These are phyloP conservation scores for Carabus problematicus DNA, from an alignment of 2,888 invertebrate genomes.

Conservation along the genomic window DNA sequence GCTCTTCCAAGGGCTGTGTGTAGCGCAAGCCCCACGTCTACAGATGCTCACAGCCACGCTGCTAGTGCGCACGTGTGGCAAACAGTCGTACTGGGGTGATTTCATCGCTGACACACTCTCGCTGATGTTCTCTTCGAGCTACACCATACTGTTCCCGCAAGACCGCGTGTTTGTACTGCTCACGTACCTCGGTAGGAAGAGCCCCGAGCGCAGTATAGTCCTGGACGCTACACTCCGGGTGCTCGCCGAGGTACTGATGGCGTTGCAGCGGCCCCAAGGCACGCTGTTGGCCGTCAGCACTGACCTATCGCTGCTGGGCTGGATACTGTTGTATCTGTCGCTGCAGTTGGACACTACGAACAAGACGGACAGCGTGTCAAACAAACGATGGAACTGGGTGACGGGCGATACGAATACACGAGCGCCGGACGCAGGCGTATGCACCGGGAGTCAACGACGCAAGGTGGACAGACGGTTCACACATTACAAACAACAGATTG, in stretches of 20 bases:
- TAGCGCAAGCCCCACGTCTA: slow-evolving; percentile 79
- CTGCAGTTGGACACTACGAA: slow-evolving; percentile 68
- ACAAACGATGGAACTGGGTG: slow-evolving; percentile 87
- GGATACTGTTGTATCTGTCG: slow-evolving; percentile 78
- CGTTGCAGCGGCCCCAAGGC: slow-evolving; percentile 60
- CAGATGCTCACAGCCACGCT: slow-evolving; percentile 82
- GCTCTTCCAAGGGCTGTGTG: slow-evolving; percentile 75
- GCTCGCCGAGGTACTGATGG: slow-evolving; percentile 65
- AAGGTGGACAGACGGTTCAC: slow-evolving; percentile 77
- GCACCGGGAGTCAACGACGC: slow-evolving; percentile 62
- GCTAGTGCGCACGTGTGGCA: slow-evolving; percentile 75
- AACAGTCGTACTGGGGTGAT: slow-evolving; percentile 86
- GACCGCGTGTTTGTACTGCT: slow-evolving; percentile 88
- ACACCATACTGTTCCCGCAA: slow-evolving; percentile 81
- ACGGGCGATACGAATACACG: slow-evolving; percentile 70
- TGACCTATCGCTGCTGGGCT: slow-evolving; percentile 74
- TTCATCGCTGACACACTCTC: slow-evolving; percentile 85
- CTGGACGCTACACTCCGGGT: slow-evolving; percentile 70
- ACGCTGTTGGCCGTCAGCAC: slow-evolving; percentile 64
- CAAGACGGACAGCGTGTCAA: slow-evolving; percentile 49
- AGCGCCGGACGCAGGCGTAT: slow-evolving; percentile 52
- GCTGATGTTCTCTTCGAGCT: slow-evolving; percentile 78
- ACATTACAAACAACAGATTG: slow-evolving; percentile 70
- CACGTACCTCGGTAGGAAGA: slow-evolving; percentile 86
- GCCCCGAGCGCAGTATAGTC: slow-evolving; percentile 69